Conservation (phyloP, 2,113 vertebrate species). For the Thunnus maccoyii region DNA sequence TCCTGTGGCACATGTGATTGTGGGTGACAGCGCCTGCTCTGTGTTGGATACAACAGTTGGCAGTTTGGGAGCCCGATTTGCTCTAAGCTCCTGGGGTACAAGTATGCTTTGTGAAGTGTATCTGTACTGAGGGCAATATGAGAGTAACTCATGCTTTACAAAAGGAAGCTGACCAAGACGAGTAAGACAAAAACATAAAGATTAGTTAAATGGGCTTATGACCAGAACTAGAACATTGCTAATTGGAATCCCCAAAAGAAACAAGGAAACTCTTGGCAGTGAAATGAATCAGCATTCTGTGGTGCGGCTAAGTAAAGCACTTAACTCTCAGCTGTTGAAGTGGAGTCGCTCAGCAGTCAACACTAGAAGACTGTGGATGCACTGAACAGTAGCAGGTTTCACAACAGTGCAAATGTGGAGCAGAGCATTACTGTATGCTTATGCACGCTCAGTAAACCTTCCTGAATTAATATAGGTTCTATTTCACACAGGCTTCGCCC, state of each 20-base stretch:
- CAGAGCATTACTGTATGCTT: background rate
- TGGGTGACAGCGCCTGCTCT: conserved; percentile 56
- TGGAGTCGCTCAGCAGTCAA: conserved; percentile 7
- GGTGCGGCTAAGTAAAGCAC: background rate
- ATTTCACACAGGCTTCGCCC: background rate
- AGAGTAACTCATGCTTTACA: conserved; percentile 53
- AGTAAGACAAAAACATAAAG: background rate
- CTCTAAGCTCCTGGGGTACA: conserved; percentile 47
- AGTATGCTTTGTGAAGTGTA: conserved; percentile 47
- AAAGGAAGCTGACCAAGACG: conserved; percentile 17
- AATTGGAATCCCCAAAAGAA: conserved; percentile 7
- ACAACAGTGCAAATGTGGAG: conserved; percentile 19
- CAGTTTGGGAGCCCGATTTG: conserved; percentile 60
- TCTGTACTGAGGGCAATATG: conserved; percentile 40
- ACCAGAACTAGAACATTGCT: conserved; percentile 6
- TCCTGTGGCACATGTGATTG: conserved; percentile 70
- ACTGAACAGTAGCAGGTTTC: background rate
- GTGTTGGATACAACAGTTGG: conserved; percentile 69
- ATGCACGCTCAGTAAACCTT: conserved; percentile 21
- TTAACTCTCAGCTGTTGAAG: conserved; percentile 29
- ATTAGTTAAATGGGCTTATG: conserved; percentile 8
- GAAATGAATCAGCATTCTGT: conserved; percentile 17
- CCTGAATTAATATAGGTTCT: conserved; percentile 12
- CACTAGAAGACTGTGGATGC: background rate
- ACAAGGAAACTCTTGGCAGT: conserved; percentile 7